phyloP scores from a whole-genome alignment of 1,140 invertebrate species.

The Drosophila quadrilineata region DNA sequence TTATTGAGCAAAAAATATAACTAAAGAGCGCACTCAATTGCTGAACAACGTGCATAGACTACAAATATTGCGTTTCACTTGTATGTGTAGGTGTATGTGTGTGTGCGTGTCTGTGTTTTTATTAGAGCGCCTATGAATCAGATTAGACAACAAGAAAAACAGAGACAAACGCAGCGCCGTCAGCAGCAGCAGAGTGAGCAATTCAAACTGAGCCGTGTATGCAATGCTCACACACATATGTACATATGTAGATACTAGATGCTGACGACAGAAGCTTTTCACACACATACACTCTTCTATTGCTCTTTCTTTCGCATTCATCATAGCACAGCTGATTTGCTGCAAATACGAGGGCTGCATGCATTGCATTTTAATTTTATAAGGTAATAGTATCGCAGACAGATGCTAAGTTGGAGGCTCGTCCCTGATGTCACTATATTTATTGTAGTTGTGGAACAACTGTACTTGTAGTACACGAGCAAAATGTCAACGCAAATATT shows the following conservation, averaged over 20 bases:
- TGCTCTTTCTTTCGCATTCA: neutral
- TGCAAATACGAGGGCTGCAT: constrained; percentile 27
- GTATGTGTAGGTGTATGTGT: neutral
- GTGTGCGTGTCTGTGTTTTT: constrained; percentile 12
- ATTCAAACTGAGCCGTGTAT: constrained; percentile 64
- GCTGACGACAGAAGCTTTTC: constrained; percentile 25
- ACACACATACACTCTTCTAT: neutral
- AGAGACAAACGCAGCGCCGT: constrained; percentile 31
- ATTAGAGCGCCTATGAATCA: constrained; percentile 24
- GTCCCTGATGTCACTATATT: constrained; percentile 14
- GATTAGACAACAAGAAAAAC: constrained; percentile 23
- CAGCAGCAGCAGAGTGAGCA: constrained; percentile 58
- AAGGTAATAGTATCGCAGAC: neutral
- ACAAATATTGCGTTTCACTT: constrained; percentile 14
- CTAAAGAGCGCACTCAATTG: constrained; percentile 13
- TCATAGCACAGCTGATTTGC: constrained; percentile 23
- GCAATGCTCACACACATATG: constrained; percentile 27
- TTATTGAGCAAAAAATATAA: constrained; percentile 14
- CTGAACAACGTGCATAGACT: neutral
- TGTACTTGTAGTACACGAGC: constrained; percentile 49
- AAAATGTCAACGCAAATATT: constrained; percentile 47
- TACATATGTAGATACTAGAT: constrained; percentile 11
- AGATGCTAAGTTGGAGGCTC: constrained; percentile 47
- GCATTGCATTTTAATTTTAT: constrained; percentile 17
- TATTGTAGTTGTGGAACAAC: constrained; percentile 50